phyloP scores from a whole-genome alignment of 2,888 invertebrate species.

The Callosobruchus maculatus region DNA sequence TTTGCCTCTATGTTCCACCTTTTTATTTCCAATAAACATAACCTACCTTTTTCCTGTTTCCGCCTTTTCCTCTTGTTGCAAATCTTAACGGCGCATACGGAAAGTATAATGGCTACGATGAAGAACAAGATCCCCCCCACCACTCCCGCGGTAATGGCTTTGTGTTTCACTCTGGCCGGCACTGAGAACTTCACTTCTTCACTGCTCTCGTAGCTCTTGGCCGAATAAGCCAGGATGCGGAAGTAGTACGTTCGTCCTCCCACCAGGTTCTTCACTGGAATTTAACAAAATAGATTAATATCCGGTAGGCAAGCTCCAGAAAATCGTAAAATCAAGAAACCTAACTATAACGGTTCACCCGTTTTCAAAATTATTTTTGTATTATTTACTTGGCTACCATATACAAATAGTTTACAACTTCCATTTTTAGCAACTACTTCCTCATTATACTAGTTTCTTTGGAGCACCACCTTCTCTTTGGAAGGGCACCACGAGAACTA shows the following conservation, averaged over 20 bases:
- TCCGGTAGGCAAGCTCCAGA: too few species aligned
- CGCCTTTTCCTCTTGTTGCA: constrained; percentile 95
- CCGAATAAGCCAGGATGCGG: constrained; percentile 83
- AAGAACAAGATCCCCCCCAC: constrained; percentile 96
- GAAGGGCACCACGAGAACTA: too few species aligned
- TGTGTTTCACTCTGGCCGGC: constrained; percentile 88
- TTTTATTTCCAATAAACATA: too few species aligned
- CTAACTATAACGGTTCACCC: too few species aligned
- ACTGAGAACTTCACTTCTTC: constrained; percentile 86
- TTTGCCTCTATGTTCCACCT: too few species aligned
- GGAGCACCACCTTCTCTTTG: too few species aligned
- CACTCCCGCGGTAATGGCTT: constrained; percentile 94
- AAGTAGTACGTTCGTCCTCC: constrained; percentile 90
- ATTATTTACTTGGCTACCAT: too few species aligned
- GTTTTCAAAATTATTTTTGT: too few species aligned
- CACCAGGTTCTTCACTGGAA: constrained; percentile 81
- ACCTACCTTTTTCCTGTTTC: constrained; percentile 94
- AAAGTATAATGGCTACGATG: constrained; percentile 94
- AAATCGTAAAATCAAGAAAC: too few species aligned
- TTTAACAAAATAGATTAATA: neutral
- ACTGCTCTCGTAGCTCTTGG: constrained; percentile 81
- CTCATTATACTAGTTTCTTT: too few species aligned
- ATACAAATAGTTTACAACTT: too few species aligned
- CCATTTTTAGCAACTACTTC: too few species aligned
- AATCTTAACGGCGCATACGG: constrained; percentile 96